Conservation (phyloP, 2,888 invertebrate genomes). For the Frankliniella fusca region DNA sequence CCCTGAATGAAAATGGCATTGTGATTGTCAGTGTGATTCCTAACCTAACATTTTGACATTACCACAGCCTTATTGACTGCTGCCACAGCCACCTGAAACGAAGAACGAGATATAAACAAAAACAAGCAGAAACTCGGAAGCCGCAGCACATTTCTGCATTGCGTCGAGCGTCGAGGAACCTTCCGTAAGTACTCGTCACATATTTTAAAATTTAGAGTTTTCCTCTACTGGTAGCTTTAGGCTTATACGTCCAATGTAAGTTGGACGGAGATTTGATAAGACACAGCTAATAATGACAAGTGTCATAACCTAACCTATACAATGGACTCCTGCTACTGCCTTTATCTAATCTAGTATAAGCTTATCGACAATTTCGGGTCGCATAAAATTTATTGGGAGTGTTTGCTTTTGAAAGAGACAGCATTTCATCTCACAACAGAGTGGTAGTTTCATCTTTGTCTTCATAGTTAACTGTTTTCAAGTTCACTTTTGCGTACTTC, state of each 20-base stretch:
- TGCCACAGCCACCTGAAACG: not conserved
- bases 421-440: not conserved
- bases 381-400: too few species aligned
- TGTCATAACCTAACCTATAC: too few species aligned
- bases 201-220: too few species aligned
- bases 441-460: not conserved
- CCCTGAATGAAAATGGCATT: not conserved
- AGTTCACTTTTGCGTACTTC: not conserved
- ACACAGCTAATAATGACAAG: too few species aligned
- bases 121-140: not conserved
- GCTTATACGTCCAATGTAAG: too few species aligned
- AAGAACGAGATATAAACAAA: not conserved
- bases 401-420: not conserved
- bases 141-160: not conserved
- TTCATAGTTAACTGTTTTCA: not conserved
- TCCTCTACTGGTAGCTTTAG: too few species aligned
- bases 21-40: not conserved
- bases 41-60: constrained; percentile 10
- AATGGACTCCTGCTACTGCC: too few species aligned
- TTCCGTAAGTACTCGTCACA: too few species aligned
- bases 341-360: too few species aligned
- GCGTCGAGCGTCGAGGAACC: too few species aligned
- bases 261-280: too few species aligned
- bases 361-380: too few species aligned
- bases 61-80: not conserved